Evolutionary conservation across 2,113 vertebrate genomes (phyloP), one percentile per base, ranked within the genome.

Genomic region (Tautogolabrus adspersus): DNA sequence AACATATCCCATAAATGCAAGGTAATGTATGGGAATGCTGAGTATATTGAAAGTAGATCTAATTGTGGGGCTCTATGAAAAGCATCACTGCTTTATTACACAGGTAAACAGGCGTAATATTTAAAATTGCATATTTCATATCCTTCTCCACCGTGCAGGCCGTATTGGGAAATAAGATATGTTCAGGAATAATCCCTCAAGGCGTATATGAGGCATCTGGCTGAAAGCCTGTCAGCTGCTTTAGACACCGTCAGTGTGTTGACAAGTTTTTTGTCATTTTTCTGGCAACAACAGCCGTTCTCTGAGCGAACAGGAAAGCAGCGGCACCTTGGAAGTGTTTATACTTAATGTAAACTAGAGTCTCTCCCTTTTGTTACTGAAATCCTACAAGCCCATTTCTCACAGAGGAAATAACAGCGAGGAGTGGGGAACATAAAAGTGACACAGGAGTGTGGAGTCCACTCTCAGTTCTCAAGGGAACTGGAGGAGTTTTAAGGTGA

Each of bases 81-180:
- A 60, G 56, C 61, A 21, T 66, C 62, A 38, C 63, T 21, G 37
- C 58, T 66, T 81, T 61, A 86, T 75, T 81, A 68, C 65, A 62
- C 30, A 59, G 44, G 13, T 72, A 87, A 87, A 83, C 81, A 85
- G 38, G 49, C 21, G 8, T 66, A 55, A 77, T 61, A 62, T 73
- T 77, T 52, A 37, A 66, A 64, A 77, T 62, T 60, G 51, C 56
- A 76, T 49, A 68, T 82, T 86, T 87, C 30, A 79, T 73, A 77
- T 77, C 8, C 0, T 74, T 77, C 63, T 84, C 55, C 60, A 57
- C 59, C 58, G 54, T 59, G 66, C 26, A n/a, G 2, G 62, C 76
- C 12, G 42, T 79, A 60, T 34, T 72, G 80, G 59, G 79, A 87
- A 84, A 86, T 84, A 76, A 88, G 70, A 81, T 68, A 57, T 68